A percentile compares a stretch with the other conserved stretches of the same genome.
Conservation (phyloP, 2,888 invertebrate species). For the Melanotus villosus region DNA sequence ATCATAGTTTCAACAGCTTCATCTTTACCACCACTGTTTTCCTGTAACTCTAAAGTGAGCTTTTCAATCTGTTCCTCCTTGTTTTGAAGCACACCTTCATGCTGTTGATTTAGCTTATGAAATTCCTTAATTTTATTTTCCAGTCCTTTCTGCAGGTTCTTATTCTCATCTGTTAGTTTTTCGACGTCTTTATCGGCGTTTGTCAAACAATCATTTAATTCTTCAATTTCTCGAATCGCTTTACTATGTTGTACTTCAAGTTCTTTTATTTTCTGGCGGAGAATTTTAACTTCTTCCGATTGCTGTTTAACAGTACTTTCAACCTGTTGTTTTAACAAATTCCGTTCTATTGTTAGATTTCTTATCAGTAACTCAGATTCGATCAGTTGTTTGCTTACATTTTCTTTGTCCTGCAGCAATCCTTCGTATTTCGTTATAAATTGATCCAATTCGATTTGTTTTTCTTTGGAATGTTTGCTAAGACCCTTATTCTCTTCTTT, state of each 20-base stretch:
- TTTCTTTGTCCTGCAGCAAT: too few relatives aligned
- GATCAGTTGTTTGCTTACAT: too few relatives aligned
- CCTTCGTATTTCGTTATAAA: too few relatives aligned
- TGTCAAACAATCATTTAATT: neutral
- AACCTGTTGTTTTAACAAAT: too few relatives aligned
- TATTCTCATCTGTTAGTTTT: neutral
- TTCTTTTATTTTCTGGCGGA: neutral
- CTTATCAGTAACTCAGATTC: too few relatives aligned
- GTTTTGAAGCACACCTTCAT: neutral
- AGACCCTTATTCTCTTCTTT: neutral
- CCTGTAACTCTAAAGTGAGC: neutral
- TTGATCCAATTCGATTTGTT: neutral
- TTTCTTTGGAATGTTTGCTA: too few relatives aligned
- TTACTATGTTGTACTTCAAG: neutral
- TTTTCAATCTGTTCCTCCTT: neutral
- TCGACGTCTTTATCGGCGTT: neutral
- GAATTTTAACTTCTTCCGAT: neutral
- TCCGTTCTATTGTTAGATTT: too few relatives aligned
- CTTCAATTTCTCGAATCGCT: neutral
- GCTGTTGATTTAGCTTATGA: neutral
- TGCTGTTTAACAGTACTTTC: neutral
- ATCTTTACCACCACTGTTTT: neutral
- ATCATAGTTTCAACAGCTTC: neutral
- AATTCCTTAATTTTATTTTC: neutral
- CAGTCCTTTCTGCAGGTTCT: neutral